Base-by-base conservation (phyloP, 1,140 invertebrate species). In the Procambarus clarkii region DNA sequence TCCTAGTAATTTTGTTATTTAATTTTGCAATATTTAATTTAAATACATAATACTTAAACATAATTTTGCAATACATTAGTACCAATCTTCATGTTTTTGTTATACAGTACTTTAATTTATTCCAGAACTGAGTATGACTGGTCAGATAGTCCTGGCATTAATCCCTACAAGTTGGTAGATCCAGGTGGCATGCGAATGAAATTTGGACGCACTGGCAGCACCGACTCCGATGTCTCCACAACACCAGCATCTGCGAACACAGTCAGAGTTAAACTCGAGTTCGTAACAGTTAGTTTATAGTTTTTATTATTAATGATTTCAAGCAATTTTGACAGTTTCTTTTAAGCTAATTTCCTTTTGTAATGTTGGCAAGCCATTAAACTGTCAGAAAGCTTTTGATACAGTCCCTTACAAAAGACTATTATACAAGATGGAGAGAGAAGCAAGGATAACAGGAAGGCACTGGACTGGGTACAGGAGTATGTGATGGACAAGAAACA, bases 101-200 rank as follows among this genome's bases (percentile, higher is more conserved):
- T 18, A 18, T 4, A 64, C 13, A 64, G 60, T 64, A 18, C 4
- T 18, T 64, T 4, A 21, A 2, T 64, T 64, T 64, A 24, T 88
- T 64, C 48, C 86, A 92, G 91, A 77, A 87, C 91, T 69, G 91
- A 92, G 13, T 92, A 87, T 86, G 91, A 92, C 44, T 92, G 91
- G 91, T 82, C 91, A 45, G 91, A 92, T 64, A 92, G 91, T 76
- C 85, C 80, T 18, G 91, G 86, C 11, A 83, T 92, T 15, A 91
- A 82, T 13, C 86, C 91, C 13, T 87, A 92, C 45, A 92, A 92
- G 71, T 77, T 92, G 45, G 81, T 92, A 2, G 91, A 92, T n/a
- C 48, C 79, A 18, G 69, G 46, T 34, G 77, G 58, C 1, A 79
- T 87, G 9, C 78, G 85, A 7, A n/a, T 92, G 48, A 87, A 81